Conservation (phyloP, 2,888 invertebrate species). For the Drosophila peninsularis region DNA sequence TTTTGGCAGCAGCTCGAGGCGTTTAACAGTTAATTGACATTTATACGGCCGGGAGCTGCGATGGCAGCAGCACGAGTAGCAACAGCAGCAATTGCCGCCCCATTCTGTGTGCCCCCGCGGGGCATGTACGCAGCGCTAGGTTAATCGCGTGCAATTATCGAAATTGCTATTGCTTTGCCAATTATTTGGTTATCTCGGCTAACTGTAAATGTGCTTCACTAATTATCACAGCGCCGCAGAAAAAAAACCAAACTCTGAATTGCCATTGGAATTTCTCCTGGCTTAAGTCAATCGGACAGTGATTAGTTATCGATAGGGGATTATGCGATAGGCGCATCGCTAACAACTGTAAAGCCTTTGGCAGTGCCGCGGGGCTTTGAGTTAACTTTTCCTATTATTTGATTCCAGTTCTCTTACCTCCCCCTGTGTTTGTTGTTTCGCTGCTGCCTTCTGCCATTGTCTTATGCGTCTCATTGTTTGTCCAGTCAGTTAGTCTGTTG, state of each 20-base stretch:
- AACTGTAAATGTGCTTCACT: slow-evolving; percentile 1
- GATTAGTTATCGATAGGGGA: slow-evolving; percentile 7
- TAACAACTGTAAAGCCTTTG: neutral
- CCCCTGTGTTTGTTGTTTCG: neutral
- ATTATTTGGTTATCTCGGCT: slow-evolving; percentile 30
- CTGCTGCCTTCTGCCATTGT: slow-evolving; percentile 5
- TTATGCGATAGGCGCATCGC: neutral
- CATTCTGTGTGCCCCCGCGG: slow-evolving; percentile 5
- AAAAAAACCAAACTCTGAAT: neutral
- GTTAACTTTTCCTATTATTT: slow-evolving; percentile 11
- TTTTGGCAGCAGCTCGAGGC: slow-evolving; percentile 41
- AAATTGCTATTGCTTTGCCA: slow-evolving; percentile 45
- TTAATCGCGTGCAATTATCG: slow-evolving; percentile 51
- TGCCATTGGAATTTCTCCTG: no score
- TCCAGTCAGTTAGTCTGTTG: slow-evolving; percentile 39
- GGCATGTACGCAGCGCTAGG: slow-evolving; percentile 13
- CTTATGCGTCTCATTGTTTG: slow-evolving; percentile 28
- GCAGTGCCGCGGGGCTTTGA: neutral
- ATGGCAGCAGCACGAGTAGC: neutral
- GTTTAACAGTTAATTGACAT: slow-evolving; percentile 62
- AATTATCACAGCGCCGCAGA: slow-evolving; percentile 2
- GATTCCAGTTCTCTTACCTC: neutral
- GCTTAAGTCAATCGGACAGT: neutral
- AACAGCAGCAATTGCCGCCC: slow-evolving; percentile 16
- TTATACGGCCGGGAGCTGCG: slow-evolving; percentile 26